Conservation (phyloP, 2,113 vertebrate genomes). For the Ciconia maguari region DNA sequence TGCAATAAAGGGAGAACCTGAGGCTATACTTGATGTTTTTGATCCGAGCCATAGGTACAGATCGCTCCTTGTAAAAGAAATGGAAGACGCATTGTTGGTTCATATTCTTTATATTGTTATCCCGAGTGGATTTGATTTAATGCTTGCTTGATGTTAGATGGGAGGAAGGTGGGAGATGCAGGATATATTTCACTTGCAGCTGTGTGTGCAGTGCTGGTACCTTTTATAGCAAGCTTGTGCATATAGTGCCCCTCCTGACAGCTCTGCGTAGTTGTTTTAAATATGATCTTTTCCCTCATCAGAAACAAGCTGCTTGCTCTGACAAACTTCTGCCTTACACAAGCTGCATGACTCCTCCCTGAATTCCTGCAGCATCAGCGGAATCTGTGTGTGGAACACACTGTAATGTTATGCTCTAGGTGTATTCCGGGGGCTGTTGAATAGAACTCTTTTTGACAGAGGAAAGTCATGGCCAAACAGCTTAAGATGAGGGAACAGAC, state of each 20-base stretch:
- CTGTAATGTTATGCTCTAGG: not conserved
- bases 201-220: not conserved
- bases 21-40: not conserved
- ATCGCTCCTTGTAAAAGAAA: not conserved
- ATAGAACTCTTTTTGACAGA: not conserved
- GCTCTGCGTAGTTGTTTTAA: not conserved
- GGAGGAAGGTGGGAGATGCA: not conserved
- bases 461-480: not conserved
- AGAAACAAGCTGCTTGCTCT: not conserved
- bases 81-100: not conserved
- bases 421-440: not conserved
- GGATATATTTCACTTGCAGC: not conserved
- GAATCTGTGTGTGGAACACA: not conserved
- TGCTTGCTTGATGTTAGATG: not conserved
- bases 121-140: not conserved
- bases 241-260: not conserved
- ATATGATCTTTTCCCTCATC: not conserved
- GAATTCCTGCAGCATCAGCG: not conserved
- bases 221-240: not conserved
- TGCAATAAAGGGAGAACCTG: not conserved
- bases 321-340: not conserved
- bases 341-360: not conserved
- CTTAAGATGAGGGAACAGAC: not conserved
- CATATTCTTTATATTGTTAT: not conserved
- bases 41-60: not conserved